Evolutionary conservation across 1,140 invertebrate genomes (phyloP), one percentile per base, ranked within the genome.

Genomic region (Stenopsyche tienmushanensis): DNA sequence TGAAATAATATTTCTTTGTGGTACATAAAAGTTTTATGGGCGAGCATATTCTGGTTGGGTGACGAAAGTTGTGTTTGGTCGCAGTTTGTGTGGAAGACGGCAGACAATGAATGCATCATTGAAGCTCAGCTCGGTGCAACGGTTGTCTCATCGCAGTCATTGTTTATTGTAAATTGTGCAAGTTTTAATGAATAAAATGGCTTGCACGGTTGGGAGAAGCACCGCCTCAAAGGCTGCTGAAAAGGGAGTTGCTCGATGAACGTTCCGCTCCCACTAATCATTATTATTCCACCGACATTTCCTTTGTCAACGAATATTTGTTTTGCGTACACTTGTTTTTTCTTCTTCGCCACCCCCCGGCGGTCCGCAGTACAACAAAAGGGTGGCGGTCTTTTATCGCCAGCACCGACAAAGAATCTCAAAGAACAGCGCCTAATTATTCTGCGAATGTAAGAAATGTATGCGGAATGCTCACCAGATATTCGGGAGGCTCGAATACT

Each of bases 271-370:
- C 18, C 26, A 17, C 62, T 45, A 64, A 45, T 64, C 50, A 64
- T 64, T 54, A 29, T 64, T 64, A 64, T 64, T 64, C 62, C 23
- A 34, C 44, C 47, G 34, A 62, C 60, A 44, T 39, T 23, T 52
- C 34, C 62, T 64, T 64, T 64, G 62, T 55, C 29, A 26, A 52
- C 45, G 26, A 45, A 55, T 55, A 55, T 55, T 64, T 64, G 62
- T 64, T 54, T 64, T 55, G 29, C 34, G 62, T 54, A 9, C 62
- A 45, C 52, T 64, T 55, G 9, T 60, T 44, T 23, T 44, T 47
- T 60, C 42, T 24, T 45, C 5, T 17, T 9, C 7, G 17, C 42
- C 57, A 20, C 10, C 23, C 45, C 18, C 18, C 18, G 13, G 7
- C 15, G 42, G 3, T 45, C 24, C 20, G 20, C 45, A 9, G 7